Conservation (phyloP, 2,888 invertebrate species). For the Smittia aterrima region DNA sequence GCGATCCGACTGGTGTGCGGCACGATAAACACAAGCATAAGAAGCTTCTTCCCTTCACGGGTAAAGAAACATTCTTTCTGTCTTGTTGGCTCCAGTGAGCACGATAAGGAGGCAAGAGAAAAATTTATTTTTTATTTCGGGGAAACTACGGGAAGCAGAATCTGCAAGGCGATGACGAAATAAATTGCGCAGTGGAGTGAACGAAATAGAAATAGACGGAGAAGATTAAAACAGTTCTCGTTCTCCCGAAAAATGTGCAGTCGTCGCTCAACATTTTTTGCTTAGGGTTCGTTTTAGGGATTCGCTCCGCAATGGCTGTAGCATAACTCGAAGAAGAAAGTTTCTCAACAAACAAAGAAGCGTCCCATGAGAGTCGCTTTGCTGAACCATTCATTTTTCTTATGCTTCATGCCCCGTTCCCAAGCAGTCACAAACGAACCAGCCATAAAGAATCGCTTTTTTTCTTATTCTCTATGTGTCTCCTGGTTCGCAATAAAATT, state of each 20-base stretch:
- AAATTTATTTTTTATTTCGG: not conserved
- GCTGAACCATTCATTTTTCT: not conserved
- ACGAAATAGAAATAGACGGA: conserved; percentile 16
- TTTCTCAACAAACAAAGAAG: conserved; percentile 2
- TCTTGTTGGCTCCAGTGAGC: not conserved
- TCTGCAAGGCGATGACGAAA: not conserved
- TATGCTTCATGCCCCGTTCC: not conserved
- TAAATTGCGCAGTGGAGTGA: conserved; percentile 29
- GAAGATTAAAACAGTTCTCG: conserved; percentile 12
- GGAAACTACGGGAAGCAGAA: not conserved
- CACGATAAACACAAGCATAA: not conserved
- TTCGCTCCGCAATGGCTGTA: not conserved
- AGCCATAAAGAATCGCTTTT: not conserved
- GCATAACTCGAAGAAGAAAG: not conserved
- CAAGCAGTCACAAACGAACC: not conserved
- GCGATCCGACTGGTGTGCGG: not conserved
- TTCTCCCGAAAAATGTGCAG: not conserved
- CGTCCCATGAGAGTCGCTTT: not conserved
- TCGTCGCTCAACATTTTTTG: not conserved
- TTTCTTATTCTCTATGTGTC: not conserved
- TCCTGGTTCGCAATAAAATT: not conserved
- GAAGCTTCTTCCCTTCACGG: not conserved
- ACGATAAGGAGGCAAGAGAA: conserved; percentile 2
- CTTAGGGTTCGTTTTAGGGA: not conserved
- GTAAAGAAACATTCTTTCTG: not conserved